A percentile compares a stretch with the other conserved stretches of the same genome.
These are phyloP conservation scores for Phymatocera aterrima DNA, from an alignment of 2,888 invertebrate genomes.

Conservation along the genomic window DNA sequence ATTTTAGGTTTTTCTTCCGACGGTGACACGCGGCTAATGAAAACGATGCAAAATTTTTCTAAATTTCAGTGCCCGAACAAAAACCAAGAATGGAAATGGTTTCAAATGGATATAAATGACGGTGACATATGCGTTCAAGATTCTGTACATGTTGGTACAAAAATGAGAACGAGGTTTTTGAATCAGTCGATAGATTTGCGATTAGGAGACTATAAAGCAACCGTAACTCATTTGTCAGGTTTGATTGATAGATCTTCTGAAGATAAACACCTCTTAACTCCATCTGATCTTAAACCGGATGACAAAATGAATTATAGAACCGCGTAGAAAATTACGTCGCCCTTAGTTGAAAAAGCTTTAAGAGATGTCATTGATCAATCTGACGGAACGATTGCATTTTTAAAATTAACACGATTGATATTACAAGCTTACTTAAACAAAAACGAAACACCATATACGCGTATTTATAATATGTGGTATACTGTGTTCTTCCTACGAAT, in stretches of 20 bases:
- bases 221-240: neutral
- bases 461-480: constrained; percentile 43
- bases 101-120: constrained; percentile 32
- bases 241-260: constrained; percentile 44
- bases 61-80: constrained; percentile 9
- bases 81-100: constrained; percentile 45
- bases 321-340: constrained; percentile 49
- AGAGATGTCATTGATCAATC: constrained; percentile 19
- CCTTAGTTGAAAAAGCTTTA: constrained; percentile 44
- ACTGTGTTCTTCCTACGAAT: constrained; percentile 44
- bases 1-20: constrained; percentile 53
- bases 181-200: constrained; percentile 17
- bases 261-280: constrained; percentile 46
- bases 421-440: constrained; percentile 26
- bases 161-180: constrained; percentile 46
- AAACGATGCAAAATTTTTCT: constrained; percentile 50
- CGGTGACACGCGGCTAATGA: constrained; percentile 52
- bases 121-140: constrained; percentile 49
- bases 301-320: constrained; percentile 53
- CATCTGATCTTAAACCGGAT: constrained; percentile 48
- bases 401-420: constrained; percentile 43
- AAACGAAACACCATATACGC: neutral
- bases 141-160: constrained; percentile 48
- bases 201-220: constrained; percentile 17
- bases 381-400: constrained; percentile 47